Evolutionary conservation across 2,113 vertebrate genomes (phyloP), one percentile per base, ranked within the genome.

Genomic region (Conger conger): DNA sequence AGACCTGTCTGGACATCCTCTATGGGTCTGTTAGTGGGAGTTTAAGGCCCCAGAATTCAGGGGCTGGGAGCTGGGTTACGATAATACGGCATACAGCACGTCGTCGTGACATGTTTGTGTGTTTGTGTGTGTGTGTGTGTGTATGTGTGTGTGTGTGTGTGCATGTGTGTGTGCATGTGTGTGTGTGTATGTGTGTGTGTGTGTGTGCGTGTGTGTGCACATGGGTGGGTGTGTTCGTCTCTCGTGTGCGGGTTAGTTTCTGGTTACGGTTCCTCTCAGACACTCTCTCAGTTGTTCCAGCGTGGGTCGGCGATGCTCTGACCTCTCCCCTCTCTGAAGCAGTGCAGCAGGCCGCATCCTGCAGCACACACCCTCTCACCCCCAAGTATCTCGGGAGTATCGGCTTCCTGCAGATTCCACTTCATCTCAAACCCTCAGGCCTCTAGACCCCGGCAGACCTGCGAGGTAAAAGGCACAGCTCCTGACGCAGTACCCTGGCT

Each of bases 201-300:
- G 83, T 79, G 76, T 60, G 76, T 79, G 53, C 38, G 76, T 33
- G 53, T 79, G 83, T 40, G 53, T 84, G 76, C 40, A 50, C 45
- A 23, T 23, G 50, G 38, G 54, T 35, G 33, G 13, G 11, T 63
- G 8, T 68, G 13, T 82, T 5, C 16, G 36, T 20, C 36, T 63
- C 30, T 36, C n/a, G 20, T 45, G 33, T 27, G 57, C 23, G 54
- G 18, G 17, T 20, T 18, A 3, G 54, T 16, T 57, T 8, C 54
- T n/a, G 3, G 60, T n/a, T 73, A n/a, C n/a, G n/a, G 30, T 73
- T 11, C n/a, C n/a, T 33, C 68, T 73, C 27, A 13, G 18, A 38
- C 81, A 82, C 53, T 23, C 81, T 73, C 27, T 33, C 2, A 11
- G 27, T 2, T 11, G 27, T 73, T 8, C 33, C n/a, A 9, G n/a